A percentile compares a stretch with the other conserved stretches of the same genome.
Evolutionary conservation across 2,888 invertebrate genomes (phyloP).

Genomic region (Cephus nigrinus): DNA sequence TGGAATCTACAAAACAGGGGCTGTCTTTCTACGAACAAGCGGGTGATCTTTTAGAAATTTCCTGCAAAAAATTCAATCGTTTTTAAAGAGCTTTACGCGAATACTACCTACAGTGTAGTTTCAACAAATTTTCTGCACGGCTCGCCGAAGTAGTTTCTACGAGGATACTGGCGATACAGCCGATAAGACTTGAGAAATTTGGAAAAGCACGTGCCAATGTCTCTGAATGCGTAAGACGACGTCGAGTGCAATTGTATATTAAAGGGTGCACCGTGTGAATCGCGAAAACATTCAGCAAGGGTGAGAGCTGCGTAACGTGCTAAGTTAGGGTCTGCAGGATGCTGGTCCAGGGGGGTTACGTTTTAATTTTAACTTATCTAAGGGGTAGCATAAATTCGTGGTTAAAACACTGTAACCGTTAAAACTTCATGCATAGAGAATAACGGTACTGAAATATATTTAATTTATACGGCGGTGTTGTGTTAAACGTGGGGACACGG

Average conservation of each 20-base stretch:
- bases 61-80: too few species aligned
- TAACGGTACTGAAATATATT: conserved; percentile 28
- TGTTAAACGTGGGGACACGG: background rate
- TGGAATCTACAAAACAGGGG: too few species aligned
- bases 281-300: background rate
- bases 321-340: background rate
- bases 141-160: too few species aligned
- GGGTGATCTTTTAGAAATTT: too few species aligned
- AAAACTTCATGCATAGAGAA: conserved; percentile 31
- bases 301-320: conserved; percentile 23
- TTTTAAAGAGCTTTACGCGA: too few species aligned
- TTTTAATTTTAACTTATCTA: conserved; percentile 45
- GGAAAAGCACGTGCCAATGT: background rate
- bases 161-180: background rate
- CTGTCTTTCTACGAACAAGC: too few species aligned
- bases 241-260: background rate
- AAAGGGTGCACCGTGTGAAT: background rate
- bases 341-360: conserved; percentile 1
- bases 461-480: conserved; percentile 32
- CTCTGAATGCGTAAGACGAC: background rate
- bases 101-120: too few species aligned
- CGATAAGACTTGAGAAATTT: background rate
- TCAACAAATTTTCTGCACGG: too few species aligned
- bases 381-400: conserved; percentile 35
- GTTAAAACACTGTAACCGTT: conserved; percentile 31